Conservation (phyloP, 1,140 invertebrate genomes). For the Cyclina sinensis region DNA sequence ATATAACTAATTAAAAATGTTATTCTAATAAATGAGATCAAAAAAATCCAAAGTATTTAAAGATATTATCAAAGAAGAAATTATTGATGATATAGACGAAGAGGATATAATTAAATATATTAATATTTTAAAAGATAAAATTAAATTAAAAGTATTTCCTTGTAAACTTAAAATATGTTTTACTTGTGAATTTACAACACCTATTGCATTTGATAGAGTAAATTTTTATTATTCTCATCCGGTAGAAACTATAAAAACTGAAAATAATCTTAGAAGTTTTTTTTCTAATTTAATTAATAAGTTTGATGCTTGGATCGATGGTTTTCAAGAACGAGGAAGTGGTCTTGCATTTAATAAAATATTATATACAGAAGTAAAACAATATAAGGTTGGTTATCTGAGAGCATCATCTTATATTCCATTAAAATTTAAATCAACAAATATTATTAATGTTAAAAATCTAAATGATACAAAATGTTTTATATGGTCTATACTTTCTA, state of each 20-base stretch:
- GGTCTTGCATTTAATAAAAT: no score
- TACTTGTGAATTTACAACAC: not conserved
- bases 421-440: no score
- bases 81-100: slow-evolving; percentile 63
- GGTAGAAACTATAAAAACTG: not conserved
- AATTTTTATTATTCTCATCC: not conserved
- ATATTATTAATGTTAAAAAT: no score
- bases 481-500: no score
- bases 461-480: no score
- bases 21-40: slow-evolving; percentile 20
- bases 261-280: no score
- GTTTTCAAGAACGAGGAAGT: no score
- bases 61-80: not conserved
- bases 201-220: not conserved
- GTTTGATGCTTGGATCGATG: no score
- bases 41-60: slow-evolving; percentile 61
- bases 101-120: slow-evolving; percentile 60
- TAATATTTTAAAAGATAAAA: not conserved
- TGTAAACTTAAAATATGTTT: not conserved
- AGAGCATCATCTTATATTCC: no score
- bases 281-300: no score
- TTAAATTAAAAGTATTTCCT: not conserved
- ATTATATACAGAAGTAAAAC: no score
- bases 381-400: no score
- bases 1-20: slow-evolving; percentile 49